These are phyloP conservation scores for Dendroctonus ponderosae DNA, from an alignment of 1,140 invertebrate species.

Conservation along the genomic window DNA sequence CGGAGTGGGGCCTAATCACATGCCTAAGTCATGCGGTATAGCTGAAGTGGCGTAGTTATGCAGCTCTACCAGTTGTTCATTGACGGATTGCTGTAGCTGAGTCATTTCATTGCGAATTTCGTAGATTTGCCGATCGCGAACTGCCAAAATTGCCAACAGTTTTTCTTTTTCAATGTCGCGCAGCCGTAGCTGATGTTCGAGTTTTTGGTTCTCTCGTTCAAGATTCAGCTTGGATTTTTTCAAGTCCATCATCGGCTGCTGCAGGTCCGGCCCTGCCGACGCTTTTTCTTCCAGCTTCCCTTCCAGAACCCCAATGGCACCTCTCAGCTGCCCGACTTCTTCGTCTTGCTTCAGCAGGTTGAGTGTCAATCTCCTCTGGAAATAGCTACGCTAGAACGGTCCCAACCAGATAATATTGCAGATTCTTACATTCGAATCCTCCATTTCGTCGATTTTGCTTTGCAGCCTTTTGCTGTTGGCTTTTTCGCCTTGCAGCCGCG, in stretches of 20 bases:
- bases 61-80: slow-evolving; percentile 44
- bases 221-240: slow-evolving; percentile 38
- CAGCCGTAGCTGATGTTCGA: slow-evolving; percentile 44
- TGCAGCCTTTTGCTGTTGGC: slow-evolving; percentile 40
- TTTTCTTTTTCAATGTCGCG: slow-evolving; percentile 48
- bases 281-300: slow-evolving; percentile 5
- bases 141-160: slow-evolving; percentile 42
- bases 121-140: slow-evolving; percentile 45
- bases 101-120: slow-evolving; percentile 48
- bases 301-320: slow-evolving; percentile 6
- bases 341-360: slow-evolving; percentile 35
- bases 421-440: slow-evolving; percentile 36
- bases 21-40: slow-evolving; percentile 3
- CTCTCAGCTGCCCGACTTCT: slow-evolving; percentile 23
- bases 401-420: no score
- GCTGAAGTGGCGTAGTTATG: slow-evolving; percentile 36
- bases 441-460: slow-evolving; percentile 41
- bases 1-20: neutral
- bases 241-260: slow-evolving; percentile 36
- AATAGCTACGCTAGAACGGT: no score
- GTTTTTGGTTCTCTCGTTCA: slow-evolving; percentile 37
- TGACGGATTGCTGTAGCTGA: slow-evolving; percentile 46
- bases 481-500: slow-evolving; percentile 39
- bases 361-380: slow-evolving; percentile 6
- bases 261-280: neutral